Evolutionary conservation across 2,113 vertebrate genomes (phyloP).

Genomic region (Ailurus styani): DNA sequence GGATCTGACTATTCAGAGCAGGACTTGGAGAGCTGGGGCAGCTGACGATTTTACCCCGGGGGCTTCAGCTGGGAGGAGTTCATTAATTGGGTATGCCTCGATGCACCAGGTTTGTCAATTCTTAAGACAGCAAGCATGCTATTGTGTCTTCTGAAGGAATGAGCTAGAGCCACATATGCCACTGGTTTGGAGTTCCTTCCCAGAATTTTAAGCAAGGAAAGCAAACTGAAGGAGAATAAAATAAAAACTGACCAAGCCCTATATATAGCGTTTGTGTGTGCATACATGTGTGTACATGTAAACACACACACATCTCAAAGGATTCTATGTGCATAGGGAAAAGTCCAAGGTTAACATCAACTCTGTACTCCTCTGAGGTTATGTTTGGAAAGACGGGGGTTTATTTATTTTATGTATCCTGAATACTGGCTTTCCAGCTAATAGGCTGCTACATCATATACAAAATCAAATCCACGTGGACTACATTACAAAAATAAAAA

Average conservation of each 20-base stretch:
- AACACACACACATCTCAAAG: neutral
- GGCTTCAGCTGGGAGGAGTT: neutral
- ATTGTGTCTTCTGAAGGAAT: neutral
- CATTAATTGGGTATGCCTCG: neutral
- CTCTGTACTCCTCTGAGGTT: neutral
- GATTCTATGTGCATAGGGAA: neutral
- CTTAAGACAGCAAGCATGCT: neutral
- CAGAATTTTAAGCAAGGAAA: neutral
- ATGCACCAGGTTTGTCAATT: neutral
- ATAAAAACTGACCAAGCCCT: neutral
- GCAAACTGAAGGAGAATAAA: neutral
- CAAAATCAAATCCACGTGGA: slow-evolving; percentile 6
- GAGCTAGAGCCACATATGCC: neutral
- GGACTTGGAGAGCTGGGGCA: neutral
- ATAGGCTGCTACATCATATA: neutral
- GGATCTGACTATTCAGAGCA: neutral
- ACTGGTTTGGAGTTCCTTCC: neutral
- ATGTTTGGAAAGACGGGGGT: neutral
- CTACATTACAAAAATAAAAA: neutral
- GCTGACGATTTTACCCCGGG: neutral
- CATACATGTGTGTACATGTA: neutral
- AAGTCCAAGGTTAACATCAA: neutral
- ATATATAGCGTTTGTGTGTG: neutral
- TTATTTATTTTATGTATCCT: neutral
- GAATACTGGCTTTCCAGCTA: neutral